Evolutionary conservation across 2,797 vertebrate species (phyloP), one percentile per base, ranked within the genome.

Genomic region (Crotalus adamanteus): DNA sequence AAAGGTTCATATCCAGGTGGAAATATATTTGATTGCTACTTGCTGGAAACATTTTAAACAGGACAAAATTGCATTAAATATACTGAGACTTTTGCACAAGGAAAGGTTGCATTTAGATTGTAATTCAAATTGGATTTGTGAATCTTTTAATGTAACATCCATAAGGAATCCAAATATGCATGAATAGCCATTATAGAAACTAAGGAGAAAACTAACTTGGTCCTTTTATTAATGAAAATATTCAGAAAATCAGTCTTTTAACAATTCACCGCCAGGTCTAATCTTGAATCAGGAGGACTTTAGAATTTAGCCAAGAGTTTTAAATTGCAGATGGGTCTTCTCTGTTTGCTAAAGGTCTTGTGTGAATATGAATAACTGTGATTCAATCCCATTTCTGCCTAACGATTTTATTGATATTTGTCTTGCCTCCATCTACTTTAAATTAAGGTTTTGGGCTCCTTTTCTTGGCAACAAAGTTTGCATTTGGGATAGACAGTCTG

Each of bases 371-470:
- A 96, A 96, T 95, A 95, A 96, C 95, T 95, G 91, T 97, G 96
- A 97, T 97, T 96, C 97, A 97, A 95, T 97, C 94, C 96, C 96
- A 96, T 95, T 95, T 96, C 95, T 95, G 90, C 96, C 94, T 96
- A 93, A 96, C 94, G 95, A 95, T 94, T 96, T 97, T 95, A 94
- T 90, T 96, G 92, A 92, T 97, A 96, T 97, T 98, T 97, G 95
- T 95, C 96, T 97, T 96, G 95, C 95, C 96, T 97, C 94, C 93
- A 93, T 96, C 96, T 96, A 97, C 93, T 94, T 94, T 83, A 89
- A 92, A 90, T 73, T 94, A 92, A 94, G 83, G 87, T 93, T 95
- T 96, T 85, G 28, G 37, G 87, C 93, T 83, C 94, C 95, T 96
- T 97, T 96, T 97, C 93, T 92, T 91, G 93, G 95, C 94, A 92